Evolutionary conservation across 2,888 invertebrate genomes (phyloP).

Genomic region (Dicycla oo): DNA sequence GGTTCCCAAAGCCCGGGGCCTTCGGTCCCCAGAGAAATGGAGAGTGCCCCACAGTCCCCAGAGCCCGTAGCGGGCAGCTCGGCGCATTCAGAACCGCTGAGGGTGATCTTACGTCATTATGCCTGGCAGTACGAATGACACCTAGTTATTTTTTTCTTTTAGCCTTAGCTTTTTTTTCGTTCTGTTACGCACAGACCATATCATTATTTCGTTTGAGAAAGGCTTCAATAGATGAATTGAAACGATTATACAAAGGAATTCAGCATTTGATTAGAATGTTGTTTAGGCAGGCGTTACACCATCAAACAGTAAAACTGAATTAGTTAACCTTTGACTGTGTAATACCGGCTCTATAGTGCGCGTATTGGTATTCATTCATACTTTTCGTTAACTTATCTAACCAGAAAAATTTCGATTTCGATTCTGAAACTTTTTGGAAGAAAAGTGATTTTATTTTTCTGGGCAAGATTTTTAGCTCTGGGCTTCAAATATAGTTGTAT

Average conservation of each 20-base stretch:
- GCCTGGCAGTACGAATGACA: slow-evolving; percentile 90
- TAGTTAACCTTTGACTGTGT: slow-evolving; percentile 60
- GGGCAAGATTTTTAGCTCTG: slow-evolving; percentile 33
- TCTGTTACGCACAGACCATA: slow-evolving; percentile 82
- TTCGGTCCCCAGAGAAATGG: slow-evolving; percentile 64
- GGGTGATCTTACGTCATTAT: slow-evolving; percentile 89
- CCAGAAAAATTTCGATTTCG: slow-evolving; percentile 8
- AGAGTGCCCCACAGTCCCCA: slow-evolving; percentile 65
- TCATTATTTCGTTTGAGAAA: slow-evolving; percentile 70
- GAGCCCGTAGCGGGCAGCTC: slow-evolving; percentile 83
- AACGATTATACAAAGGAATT: slow-evolving; percentile 84
- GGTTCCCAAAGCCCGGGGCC: slow-evolving; percentile 72
- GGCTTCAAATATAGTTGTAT: slow-evolving; percentile 45
- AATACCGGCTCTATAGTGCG: slow-evolving; percentile 54
- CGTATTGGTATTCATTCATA: slow-evolving; percentile 49
- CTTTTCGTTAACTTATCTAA: slow-evolving; percentile 30
- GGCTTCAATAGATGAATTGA: slow-evolving; percentile 72
- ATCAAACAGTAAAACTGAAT: slow-evolving; percentile 51
- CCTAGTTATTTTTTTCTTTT: slow-evolving; percentile 87
- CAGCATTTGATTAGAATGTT: slow-evolving; percentile 85
- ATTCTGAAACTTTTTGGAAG: not conserved
- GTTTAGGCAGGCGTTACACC: slow-evolving; percentile 65
- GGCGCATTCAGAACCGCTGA: slow-evolving; percentile 81
- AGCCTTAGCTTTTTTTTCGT: slow-evolving; percentile 83
- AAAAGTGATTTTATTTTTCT: slow-evolving; percentile 31